Evolutionary conservation across 2,113 vertebrate genomes (phyloP), one percentile per base, ranked within the genome.

Genomic region (Loxodonta africana): DNA sequence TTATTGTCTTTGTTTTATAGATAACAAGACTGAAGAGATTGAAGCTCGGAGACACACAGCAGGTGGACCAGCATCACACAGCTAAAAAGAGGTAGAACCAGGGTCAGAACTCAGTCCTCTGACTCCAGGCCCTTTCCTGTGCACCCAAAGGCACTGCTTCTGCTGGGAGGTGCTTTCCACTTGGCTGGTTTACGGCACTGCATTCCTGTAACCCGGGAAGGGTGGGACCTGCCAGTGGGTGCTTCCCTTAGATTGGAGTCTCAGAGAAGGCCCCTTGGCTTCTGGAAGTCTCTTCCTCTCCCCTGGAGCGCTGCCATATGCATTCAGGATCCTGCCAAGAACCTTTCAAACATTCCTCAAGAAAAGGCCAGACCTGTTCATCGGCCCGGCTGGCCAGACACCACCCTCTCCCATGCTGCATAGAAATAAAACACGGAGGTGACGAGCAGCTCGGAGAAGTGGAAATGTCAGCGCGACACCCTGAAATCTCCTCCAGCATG

Each of bases 401-500:
- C 93, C 95, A 85, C 95, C 97, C 89, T 96, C 90, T 89, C 41
- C 62, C 48, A 33, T 6, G 88, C 93, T 11, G 86, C 93, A 30
- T 83, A n/a, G 97, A 95, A 90, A 93, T 94, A 77, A 95, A 96
- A 78, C 95, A 71, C 1, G 41, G 94, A 92, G 96, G 94, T 96
- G 97, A 96, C 97, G 44, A 97, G 94, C 96, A 69, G 96, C 96
- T 97, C 91, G 94, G 97, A 91, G 91, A 44, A 96, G 91, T 91
- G 46, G 97, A 97, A 96, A 97, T 98, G 98, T 98, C 98, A 97
- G 91, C 44, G 7, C n/a, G 69, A 97, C 97, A 96, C 96, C 96
- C 97, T 65, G 93, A 84, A n/a, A 46, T 90, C 96, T 95, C 95
- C 86, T 87, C 87, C 0, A 74, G 95, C 71, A 2, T 17, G 93